Evolutionary conservation across 2,113 vertebrate species (phyloP), one percentile per base, ranked within the genome.

Genomic region (Chionis minor): DNA sequence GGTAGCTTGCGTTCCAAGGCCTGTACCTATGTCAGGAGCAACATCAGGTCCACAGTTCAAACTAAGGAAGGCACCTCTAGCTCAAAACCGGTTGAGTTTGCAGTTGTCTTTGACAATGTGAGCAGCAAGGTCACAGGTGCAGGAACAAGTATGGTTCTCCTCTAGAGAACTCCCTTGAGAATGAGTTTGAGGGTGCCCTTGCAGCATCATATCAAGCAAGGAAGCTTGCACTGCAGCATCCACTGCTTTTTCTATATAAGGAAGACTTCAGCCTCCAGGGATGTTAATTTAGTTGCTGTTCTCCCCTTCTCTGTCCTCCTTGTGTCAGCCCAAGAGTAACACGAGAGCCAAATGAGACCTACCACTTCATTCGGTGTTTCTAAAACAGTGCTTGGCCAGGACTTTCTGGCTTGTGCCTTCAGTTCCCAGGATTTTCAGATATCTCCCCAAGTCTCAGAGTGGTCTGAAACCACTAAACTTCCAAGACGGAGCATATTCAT

Each of bases 61-160:
- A 58, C n/a, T 45, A 71, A 56, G 40, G 40, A 4, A 66, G 58
- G 19, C 38, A 78, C 8, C 18, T 74, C 35, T 49, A 67, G 9
- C 69, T 89, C 70, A 79, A 33, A 96, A 79, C 30, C 35, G 21
- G 16, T 44, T 28, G 35, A 81, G 44, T 61, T 79, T 81, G 56
- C 70, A 75, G 30, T 26, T 0, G 0, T 21, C 56, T 84, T 51
- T 33, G 28, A 27, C 52, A 91, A 14, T 0, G 0, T 40, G 63
- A 95, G 44, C 49, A 87, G 65, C 70, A 79, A 96, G 21, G 56
- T 92, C 19, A 3, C 66, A 82, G 33, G 27, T 65, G 52, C 78
- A 69, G 23, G 33, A 79, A 16, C 55, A 94, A 78, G 32, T 55
- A 67, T 13, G 30, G 79, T 69, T 61, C 35, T 77, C 27, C 69